These are phyloP conservation scores for Steinernema feltiae DNA, from an alignment of 1,140 invertebrate genomes.

Conservation along the genomic window DNA sequence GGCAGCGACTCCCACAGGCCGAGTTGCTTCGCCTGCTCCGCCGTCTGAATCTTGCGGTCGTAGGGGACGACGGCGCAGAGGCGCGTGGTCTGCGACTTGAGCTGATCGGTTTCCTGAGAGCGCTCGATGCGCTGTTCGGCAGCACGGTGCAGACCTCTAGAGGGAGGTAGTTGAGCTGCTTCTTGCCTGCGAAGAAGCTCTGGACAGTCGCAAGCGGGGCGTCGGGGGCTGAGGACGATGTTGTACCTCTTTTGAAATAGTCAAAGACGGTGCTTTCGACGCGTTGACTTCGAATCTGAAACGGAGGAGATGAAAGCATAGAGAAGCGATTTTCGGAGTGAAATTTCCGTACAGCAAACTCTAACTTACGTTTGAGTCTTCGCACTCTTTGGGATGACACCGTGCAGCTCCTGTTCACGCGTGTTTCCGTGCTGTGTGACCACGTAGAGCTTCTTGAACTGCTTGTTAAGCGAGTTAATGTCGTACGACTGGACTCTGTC, in stretches of 20 bases:
- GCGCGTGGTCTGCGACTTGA: background rate
- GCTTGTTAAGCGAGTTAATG: background rate
- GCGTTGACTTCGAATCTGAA: background rate
- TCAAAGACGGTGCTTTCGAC: background rate
- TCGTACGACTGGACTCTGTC: background rate
- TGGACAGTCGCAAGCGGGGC: background rate
- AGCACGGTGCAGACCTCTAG: slow-evolving; percentile 1
- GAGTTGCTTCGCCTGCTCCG: background rate
- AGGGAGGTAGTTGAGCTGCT: background rate
- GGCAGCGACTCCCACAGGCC: background rate
- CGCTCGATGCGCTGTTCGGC: background rate
- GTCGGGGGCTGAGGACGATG: background rate
- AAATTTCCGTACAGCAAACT: background rate
- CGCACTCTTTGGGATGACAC: background rate
- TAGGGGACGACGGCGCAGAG: background rate
- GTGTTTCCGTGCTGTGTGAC: background rate
- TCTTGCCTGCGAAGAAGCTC: background rate
- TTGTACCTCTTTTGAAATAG: background rate
- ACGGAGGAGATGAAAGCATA: background rate
- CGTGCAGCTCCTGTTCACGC: background rate
- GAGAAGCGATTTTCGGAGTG: background rate
- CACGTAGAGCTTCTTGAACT: background rate
- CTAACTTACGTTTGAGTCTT: background rate
- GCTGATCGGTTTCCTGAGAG: background rate
- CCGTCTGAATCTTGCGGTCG: background rate